Evolutionary conservation across 30 jellyfish, hydroid and myxozoan species (phyloP).

Genomic region (Hydractinia symbiolongicarpus): DNA sequence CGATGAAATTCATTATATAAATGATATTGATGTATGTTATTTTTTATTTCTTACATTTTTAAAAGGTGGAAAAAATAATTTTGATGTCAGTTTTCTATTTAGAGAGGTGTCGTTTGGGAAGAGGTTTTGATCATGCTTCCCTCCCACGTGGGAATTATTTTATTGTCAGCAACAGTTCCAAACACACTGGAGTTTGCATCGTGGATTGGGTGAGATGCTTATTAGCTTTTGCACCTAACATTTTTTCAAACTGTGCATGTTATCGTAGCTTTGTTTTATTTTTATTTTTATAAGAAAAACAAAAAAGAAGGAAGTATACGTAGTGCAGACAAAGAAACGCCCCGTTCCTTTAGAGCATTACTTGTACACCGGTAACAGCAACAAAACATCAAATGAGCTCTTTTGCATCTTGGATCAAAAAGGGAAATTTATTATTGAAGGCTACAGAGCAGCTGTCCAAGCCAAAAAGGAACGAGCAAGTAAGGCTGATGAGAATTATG

Average conservation of each 20-base stretch:
- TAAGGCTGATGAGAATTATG: conserved; percentile 74
- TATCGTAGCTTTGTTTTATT: not conserved
- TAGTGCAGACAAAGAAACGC: conserved; percentile 86
- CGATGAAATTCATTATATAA: conserved; percentile 97
- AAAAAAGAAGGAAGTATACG: conserved; percentile 81
- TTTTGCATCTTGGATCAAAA: conserved; percentile 69
- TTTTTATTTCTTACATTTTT: not conserved
- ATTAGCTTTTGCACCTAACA: not conserved
- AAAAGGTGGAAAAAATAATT: not conserved
- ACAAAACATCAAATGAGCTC: conserved; percentile 75
- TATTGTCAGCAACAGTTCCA: conserved; percentile 98
- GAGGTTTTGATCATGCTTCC: conserved; percentile 98
- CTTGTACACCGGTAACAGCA: conserved; percentile 88
- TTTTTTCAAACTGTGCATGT: not conserved
- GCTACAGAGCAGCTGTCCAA: conserved; percentile 69
- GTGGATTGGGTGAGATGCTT: conserved; percentile 89
- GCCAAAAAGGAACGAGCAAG: conserved; percentile 66
- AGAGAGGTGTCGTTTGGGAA: conserved; percentile 99
- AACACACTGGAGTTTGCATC: conserved; percentile 92
- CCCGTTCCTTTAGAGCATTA: conserved; percentile 99
- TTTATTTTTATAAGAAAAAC: conserved; percentile 54
- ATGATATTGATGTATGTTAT: conserved; percentile 81
- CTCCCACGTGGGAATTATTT: conserved; percentile 91
- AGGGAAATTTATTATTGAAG: conserved; percentile 66
- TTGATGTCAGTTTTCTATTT: not conserved